Percentiles rank a stretch among this genome's conserved stretches.
These are phyloP conservation scores for Limenitis camilla DNA, from an alignment of 2,888 invertebrate genomes.

Conservation along the genomic window DNA sequence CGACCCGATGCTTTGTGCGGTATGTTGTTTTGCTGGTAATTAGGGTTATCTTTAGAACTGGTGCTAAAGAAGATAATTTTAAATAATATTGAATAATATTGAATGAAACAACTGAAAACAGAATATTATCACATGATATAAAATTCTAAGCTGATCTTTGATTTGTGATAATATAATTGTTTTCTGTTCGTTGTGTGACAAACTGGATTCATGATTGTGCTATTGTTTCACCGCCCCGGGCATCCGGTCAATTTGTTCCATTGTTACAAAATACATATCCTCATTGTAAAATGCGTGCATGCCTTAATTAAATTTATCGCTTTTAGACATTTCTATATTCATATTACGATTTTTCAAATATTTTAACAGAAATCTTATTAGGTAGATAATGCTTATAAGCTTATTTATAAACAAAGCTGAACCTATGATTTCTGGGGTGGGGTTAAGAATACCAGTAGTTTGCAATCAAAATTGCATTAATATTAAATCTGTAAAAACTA, in stretches of 20 bases:
- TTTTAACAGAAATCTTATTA: not conserved
- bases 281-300: slow-evolving; percentile 40
- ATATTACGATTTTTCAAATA: not conserved
- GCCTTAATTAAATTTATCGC: slow-evolving; percentile 29
- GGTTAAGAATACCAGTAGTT: too few species aligned
- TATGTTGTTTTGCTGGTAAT: too few species aligned
- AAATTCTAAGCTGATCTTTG: slow-evolving; percentile 29
- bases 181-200: slow-evolving; percentile 45
- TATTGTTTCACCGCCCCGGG: slow-evolving; percentile 52
- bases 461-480: too few species aligned
- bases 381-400: too few species aligned
- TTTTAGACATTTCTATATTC: slow-evolving; percentile 19
- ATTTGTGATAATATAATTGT: slow-evolving; percentile 52
- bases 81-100: not conserved
- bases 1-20: too few species aligned
- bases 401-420: too few species aligned
- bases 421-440: too few species aligned
- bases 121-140: slow-evolving; percentile 4
- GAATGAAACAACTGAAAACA: not conserved
- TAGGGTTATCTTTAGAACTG: too few species aligned
- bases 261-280: slow-evolving; percentile 59
- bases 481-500: too few species aligned
- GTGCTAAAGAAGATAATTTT: not conserved
- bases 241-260: slow-evolving; percentile 60
- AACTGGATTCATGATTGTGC: slow-evolving; percentile 61